These are phyloP conservation scores for Chrysolina americana DNA, from an alignment of 2,888 invertebrate species.

Conservation along the genomic window DNA sequence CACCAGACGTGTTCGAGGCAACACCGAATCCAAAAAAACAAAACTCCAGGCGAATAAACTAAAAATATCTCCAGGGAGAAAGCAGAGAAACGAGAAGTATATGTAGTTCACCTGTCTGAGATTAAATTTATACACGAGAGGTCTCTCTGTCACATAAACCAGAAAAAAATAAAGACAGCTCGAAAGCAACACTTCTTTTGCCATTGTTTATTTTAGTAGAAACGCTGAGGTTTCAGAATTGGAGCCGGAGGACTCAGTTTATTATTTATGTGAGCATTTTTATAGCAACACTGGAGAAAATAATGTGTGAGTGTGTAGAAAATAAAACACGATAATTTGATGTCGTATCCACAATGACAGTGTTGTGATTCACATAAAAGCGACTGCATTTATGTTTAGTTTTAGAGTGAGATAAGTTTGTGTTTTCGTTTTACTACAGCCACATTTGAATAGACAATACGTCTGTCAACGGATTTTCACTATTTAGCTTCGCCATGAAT, in stretches of 20 bases:
- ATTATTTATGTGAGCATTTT: slow-evolving; percentile 23
- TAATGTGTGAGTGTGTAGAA: slow-evolving; percentile 11
- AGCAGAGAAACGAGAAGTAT: slow-evolving; percentile 26
- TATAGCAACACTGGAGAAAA: slow-evolving; percentile 17
- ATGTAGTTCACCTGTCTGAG: slow-evolving; percentile 39
- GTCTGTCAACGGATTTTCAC: too few relatives aligned
- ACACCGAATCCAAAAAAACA: slow-evolving; percentile 11
- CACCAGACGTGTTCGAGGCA: background rate
- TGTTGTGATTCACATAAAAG: slow-evolving; percentile 2
- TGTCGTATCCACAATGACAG: background rate
- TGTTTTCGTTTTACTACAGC: too few relatives aligned
- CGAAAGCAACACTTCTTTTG: slow-evolving; percentile 36
- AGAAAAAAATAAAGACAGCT: slow-evolving; percentile 36
- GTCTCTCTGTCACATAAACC: slow-evolving; percentile 41
- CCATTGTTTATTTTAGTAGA: slow-evolving; percentile 24
- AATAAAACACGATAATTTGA: slow-evolving; percentile 13
- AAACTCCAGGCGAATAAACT: slow-evolving; percentile 32
- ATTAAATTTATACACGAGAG: slow-evolving; percentile 37
- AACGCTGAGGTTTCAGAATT: slow-evolving; percentile 29
- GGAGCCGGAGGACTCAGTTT: background rate
- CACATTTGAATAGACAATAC: too few relatives aligned
- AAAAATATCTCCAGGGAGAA: slow-evolving; percentile 35
- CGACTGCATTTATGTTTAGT: background rate
- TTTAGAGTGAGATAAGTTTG: too few relatives aligned
- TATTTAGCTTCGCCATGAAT: too few relatives aligned